Percentiles rank a stretch among this genome's conserved stretches.
Evolutionary conservation across 1,140 invertebrate species (phyloP).

Genomic region (Drosophila funebris): DNA sequence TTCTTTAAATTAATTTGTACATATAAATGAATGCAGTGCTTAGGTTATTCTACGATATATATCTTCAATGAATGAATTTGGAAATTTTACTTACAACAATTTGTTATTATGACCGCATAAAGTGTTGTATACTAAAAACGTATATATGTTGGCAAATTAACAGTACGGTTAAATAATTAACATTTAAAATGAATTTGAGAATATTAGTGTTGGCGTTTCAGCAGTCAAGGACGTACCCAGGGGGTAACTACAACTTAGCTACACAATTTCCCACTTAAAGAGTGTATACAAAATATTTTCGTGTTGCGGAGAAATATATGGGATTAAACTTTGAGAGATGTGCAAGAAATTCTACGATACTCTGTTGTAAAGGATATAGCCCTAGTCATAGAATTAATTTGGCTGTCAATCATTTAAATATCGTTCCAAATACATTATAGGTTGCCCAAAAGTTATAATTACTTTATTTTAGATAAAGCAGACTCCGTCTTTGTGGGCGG

Average conservation of each 20-base stretch:
- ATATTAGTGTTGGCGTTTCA: background rate
- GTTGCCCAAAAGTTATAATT: too few relatives aligned
- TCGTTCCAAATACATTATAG: too few relatives aligned
- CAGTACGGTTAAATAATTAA: constrained; percentile 18
- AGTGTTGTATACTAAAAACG: constrained; percentile 31
- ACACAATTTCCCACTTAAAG: background rate
- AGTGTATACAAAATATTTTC: too few relatives aligned
- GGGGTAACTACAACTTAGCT: background rate
- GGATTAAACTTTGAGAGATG: background rate
- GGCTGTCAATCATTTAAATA: too few relatives aligned
- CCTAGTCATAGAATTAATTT: too few relatives aligned
- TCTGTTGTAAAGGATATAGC: too few relatives aligned
- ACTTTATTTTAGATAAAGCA: too few relatives aligned
- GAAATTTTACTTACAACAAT: constrained; percentile 1
- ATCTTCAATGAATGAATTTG: constrained; percentile 3
- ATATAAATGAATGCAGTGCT: background rate
- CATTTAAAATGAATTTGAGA: background rate
- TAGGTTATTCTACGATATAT: constrained; percentile 7
- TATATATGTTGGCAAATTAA: constrained; percentile 35
- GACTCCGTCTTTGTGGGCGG: too few relatives aligned
- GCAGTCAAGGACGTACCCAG: background rate
- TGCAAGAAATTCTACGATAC: too few relatives aligned
- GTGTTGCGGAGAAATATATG: too few relatives aligned
- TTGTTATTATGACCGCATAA: constrained; percentile 14
- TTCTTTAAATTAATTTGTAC: background rate